Base-by-base conservation (phyloP, 2,888 invertebrate species). In the Rotaria magnacalcarata region DNA sequence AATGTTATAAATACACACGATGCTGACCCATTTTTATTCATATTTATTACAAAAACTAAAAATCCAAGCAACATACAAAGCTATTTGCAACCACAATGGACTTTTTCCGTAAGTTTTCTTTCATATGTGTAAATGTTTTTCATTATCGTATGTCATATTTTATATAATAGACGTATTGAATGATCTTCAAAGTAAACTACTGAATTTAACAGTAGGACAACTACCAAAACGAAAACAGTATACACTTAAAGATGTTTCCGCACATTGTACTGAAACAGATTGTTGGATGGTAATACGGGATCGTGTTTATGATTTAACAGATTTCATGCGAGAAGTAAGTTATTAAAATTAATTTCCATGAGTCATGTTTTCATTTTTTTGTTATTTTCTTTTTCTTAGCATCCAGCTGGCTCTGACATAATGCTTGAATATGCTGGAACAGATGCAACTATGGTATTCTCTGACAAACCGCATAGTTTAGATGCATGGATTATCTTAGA, bases 381-480 rank as follows among this genome's bases (percentile, higher is more conserved):
- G 16, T 8, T 8, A 4, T 11, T 67, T 67, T 67, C 16, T 47
- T 24, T 11, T 47, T 47, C 47, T 34, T 80, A 86, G 54, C 86
- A 86, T 85, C 86, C 86, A 5, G 86, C 85, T 41, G 86, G 86
- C 43, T 86, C 85, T 56, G 86, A 86, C 11, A 50, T 86, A 7
- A 86, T 86, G 86, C 85, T 86, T n/a, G 86, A 86, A 19, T 86
- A 86, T 27, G 86, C 86, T 47, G 86, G 86, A 43, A 60, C 86
- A n/a, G 86, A 86, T 85, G 86, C 86, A 11, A 86, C 86, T 2
- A 86, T 52, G 52, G 86, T 85, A 8, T 86, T 86, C 34, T 52
- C 58, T 34, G 86, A 86, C 34, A 86, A 86, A 43, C 86, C 86
- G 24, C 86, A 86, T 21, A 86, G 85, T 54, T 85, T 85, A 27